Evolutionary conservation across 2,113 vertebrate genomes (phyloP).

Genomic region (Planiliza haematocheilus): DNA sequence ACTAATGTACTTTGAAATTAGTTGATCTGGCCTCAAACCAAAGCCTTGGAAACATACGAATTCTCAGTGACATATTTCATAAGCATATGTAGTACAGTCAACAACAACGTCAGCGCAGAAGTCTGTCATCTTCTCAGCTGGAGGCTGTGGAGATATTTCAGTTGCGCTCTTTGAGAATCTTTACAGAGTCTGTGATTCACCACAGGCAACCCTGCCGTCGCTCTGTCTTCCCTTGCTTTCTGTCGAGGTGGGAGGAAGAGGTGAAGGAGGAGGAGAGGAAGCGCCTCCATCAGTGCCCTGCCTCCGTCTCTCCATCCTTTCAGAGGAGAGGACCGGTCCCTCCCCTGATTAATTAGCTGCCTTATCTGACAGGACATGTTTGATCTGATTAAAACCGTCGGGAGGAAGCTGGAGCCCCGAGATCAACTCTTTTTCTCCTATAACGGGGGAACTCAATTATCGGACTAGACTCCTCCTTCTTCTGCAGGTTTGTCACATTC

Average conservation of each 20-base stretch:
- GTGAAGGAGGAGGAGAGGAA: slow-evolving; percentile 68
- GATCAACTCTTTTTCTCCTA: slow-evolving; percentile 48
- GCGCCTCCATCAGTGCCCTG: slow-evolving; percentile 51
- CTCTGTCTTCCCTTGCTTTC: slow-evolving; percentile 51
- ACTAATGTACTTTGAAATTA: not conserved
- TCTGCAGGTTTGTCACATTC: slow-evolving; percentile 45
- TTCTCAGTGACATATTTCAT: slow-evolving; percentile 30
- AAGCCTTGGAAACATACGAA: not conserved
- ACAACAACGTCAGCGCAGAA: slow-evolving; percentile 36
- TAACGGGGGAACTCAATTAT: slow-evolving; percentile 69
- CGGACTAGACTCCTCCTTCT: slow-evolving; percentile 39
- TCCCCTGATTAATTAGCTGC: slow-evolving; percentile 77
- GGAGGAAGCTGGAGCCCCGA: slow-evolving; percentile 48
- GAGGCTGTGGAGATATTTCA: slow-evolving; percentile 28
- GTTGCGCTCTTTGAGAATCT: slow-evolving; percentile 25
- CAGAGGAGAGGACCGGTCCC: slow-evolving; percentile 61
- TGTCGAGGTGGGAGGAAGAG: slow-evolving; percentile 57
- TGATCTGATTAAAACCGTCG: slow-evolving; percentile 78
- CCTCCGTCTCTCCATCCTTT: slow-evolving; percentile 64
- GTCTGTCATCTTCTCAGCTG: slow-evolving; percentile 43
- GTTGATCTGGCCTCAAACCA: slow-evolving; percentile 19
- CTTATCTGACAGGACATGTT: slow-evolving; percentile 78
- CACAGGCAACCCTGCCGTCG: slow-evolving; percentile 39
- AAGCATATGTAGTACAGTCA: slow-evolving; percentile 21
- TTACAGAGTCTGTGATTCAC: slow-evolving; percentile 39